Percentiles rank a stretch among this genome's conserved stretches.
Conservation (phyloP, 2,888 invertebrate genomes). For the Myathropa florea region DNA sequence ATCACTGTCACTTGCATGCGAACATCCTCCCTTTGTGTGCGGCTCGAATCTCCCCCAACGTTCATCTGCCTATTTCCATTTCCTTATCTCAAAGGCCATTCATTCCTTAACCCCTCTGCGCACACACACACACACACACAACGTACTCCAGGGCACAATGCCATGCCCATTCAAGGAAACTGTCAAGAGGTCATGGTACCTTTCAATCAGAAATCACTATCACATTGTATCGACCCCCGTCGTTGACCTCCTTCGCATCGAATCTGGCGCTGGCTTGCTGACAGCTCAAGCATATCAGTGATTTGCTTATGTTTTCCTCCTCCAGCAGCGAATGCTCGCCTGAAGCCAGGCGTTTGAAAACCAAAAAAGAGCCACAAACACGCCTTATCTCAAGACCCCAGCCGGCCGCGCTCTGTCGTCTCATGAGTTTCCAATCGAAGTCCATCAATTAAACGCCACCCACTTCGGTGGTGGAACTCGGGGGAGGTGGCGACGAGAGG, state of each 20-base stretch:
- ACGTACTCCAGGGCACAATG: background rate
- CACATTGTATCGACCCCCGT: slow-evolving; percentile 15
- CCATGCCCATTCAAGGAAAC: background rate
- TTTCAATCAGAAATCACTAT: slow-evolving; percentile 49
- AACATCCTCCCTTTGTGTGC: background rate
- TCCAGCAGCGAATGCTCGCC: background rate
- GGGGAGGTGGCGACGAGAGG: background rate
- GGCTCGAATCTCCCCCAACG: background rate
- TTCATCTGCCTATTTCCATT: background rate
- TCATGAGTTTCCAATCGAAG: slow-evolving; percentile 45
- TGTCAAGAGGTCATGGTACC: slow-evolving; percentile 23
- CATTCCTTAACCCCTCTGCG: background rate
- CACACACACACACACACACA: too few relatives aligned
- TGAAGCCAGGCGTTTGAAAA: background rate
- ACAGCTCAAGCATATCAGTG: slow-evolving; percentile 15
- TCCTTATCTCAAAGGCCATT: background rate
- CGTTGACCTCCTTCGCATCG: slow-evolving; percentile 29
- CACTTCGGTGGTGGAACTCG: background rate
- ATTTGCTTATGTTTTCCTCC: background rate
- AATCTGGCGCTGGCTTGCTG: slow-evolving; percentile 16
- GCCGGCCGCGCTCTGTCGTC: background rate
- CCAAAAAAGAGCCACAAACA: slow-evolving; percentile 17
- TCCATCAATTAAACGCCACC: slow-evolving; percentile 42
- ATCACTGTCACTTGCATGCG: background rate
- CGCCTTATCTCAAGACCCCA: slow-evolving; percentile 40